phyloP scores from a whole-genome alignment of 2,888 invertebrate genomes.

The Tethea ocularis region DNA sequence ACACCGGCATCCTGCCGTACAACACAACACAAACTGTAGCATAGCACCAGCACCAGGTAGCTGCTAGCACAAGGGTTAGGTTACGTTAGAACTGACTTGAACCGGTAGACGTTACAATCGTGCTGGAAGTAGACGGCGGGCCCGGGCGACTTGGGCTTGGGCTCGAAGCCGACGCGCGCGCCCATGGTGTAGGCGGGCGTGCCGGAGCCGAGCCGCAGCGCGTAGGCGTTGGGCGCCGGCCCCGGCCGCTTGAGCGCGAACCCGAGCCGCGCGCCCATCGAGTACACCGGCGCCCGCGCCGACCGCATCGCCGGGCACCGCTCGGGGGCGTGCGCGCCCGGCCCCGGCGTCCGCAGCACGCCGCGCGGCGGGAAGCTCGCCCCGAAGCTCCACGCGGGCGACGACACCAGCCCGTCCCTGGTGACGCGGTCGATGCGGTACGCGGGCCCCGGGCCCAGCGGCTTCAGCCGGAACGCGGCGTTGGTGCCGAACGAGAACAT shows the following conservation, averaged over 20 bases:
- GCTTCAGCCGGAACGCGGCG: conserved; percentile 68
- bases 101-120: conserved; percentile 62
- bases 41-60: no score
- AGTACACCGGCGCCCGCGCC: conserved; percentile 83
- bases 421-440: conserved; percentile 73
- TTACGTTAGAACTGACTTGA: conserved; percentile 47
- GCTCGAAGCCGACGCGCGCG: conserved; percentile 58
- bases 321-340: conserved; percentile 86
- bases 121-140: conserved; percentile 81
- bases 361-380: conserved; percentile 55
- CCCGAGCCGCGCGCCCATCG: conserved; percentile 78
- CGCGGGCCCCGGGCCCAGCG: conserved; percentile 76
- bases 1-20: conserved; percentile 58
- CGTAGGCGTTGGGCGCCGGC: conserved; percentile 87
- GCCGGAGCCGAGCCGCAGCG: conserved; percentile 71
- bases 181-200: conserved; percentile 73
- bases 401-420: conserved; percentile 59
- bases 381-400: conserved; percentile 83
- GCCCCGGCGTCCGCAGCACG: conserved; percentile 80
- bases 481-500: conserved; percentile 85
- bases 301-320: conserved; percentile 79
- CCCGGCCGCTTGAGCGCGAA: conserved; percentile 68
- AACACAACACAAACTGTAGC: no score
- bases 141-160: conserved; percentile 71
- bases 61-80: not conserved